These are phyloP conservation scores for Ophion costatus DNA, from an alignment of 2,888 invertebrate species.

Conservation along the genomic window DNA sequence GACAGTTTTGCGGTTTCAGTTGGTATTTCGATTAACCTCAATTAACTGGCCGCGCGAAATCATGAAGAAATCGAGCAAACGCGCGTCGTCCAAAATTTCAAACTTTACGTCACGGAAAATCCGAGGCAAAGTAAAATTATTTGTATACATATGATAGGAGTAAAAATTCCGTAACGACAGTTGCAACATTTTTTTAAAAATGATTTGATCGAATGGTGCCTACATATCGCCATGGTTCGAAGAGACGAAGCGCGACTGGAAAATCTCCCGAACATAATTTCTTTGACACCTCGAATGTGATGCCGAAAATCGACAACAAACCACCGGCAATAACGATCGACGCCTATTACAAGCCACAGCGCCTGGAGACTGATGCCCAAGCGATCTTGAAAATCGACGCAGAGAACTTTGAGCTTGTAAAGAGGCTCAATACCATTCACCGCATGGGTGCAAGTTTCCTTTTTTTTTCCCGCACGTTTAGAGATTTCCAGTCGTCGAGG, in stretches of 20 bases:
- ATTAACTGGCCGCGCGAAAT: conserved; percentile 8
- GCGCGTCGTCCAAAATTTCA: conserved; percentile 11
- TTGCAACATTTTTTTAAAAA: background rate
- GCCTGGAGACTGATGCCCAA: conserved; percentile 79
- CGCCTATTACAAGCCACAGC: conserved; percentile 84
- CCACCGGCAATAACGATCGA: conserved; percentile 85
- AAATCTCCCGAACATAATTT: conserved; percentile 3
- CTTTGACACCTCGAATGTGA: conserved; percentile 59
- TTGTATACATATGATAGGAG: background rate
- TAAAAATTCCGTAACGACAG: background rate
- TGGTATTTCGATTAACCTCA: conserved; percentile 25
- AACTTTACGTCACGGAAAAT: conserved; percentile 26
- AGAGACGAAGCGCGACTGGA: conserved; percentile 8
- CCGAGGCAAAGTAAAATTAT: conserved; percentile 25
- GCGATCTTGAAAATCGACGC: conserved; percentile 83
- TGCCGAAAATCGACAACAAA: conserved; percentile 82
- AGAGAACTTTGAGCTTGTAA: conserved; percentile 86
- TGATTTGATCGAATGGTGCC: background rate
- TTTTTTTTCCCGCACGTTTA: background rate
- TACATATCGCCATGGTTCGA: conserved; percentile 10
- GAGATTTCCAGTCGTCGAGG: background rate
- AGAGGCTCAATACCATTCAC: conserved; percentile 86
- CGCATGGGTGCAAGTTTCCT: conserved; percentile 84
- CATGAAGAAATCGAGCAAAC: conserved; percentile 34
- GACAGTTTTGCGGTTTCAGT: conserved; percentile 13